Evolutionary conservation across 2,113 vertebrate genomes (phyloP).

Genomic region (Bufo bufo): DNA sequence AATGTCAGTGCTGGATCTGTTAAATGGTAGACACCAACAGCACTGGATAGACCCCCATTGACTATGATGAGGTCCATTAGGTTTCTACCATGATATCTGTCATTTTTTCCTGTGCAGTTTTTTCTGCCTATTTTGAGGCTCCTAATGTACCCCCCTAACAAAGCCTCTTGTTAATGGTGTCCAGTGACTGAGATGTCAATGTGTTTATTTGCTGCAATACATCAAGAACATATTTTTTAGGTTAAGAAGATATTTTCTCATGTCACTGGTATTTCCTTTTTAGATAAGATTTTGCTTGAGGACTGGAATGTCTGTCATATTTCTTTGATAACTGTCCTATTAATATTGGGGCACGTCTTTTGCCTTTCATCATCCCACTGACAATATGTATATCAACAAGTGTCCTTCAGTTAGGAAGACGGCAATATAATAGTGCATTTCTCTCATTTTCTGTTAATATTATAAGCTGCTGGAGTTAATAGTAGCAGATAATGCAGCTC

Average conservation of each 20-base stretch:
- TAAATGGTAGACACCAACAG: no score
- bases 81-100: no score
- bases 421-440: neutral
- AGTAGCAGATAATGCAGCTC: neutral
- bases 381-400: neutral
- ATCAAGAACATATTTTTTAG: neutral
- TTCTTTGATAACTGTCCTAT: neutral
- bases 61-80: no score
- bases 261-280: neutral
- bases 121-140: no score
- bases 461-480: neutral
- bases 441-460: neutral
- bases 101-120: no score
- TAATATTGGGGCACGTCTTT: neutral
- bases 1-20: no score
- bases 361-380: neutral
- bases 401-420: neutral
- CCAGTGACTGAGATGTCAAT: no score
- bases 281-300: no score
- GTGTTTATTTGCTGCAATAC: neutral
- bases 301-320: neutral
- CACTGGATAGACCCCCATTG: no score
- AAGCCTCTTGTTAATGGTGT: no score
- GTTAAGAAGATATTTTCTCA: neutral
- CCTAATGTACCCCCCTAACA: no score